Conservation (phyloP, 2,797 vertebrate species). For the Todus mexicanus region DNA sequence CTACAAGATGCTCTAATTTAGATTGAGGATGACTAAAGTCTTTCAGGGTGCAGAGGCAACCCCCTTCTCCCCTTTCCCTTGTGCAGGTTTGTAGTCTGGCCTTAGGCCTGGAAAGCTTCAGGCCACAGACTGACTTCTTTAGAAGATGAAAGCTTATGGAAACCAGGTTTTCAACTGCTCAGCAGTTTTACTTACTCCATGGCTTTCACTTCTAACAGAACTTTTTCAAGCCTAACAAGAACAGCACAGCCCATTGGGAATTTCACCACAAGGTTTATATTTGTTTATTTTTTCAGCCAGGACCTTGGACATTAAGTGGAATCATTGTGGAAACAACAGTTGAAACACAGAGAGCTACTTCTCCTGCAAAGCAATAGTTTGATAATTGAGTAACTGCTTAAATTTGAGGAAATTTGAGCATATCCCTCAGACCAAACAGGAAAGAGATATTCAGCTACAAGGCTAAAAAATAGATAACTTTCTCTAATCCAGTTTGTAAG, state of each 20-base stretch:
- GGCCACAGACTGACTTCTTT: background rate
- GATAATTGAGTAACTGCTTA: background rate
- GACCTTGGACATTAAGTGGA: background rate
- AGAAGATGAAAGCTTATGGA: background rate
- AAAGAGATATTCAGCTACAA: background rate
- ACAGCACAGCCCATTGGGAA: background rate
- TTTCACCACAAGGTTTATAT: background rate
- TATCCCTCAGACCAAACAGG: background rate
- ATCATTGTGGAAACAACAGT: background rate
- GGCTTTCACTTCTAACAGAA: background rate
- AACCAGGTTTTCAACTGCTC: background rate
- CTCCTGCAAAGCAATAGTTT: background rate
- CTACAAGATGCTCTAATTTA: background rate
- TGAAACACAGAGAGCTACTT: background rate
- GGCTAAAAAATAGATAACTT: background rate
- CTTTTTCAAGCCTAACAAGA: background rate
- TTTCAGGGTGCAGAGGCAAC: background rate
- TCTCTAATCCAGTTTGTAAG: background rate
- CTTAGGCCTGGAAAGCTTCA: background rate
- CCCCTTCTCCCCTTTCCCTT: background rate
- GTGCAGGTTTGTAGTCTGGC: background rate
- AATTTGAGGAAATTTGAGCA: background rate
- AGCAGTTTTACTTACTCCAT: background rate
- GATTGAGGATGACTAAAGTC: background rate
- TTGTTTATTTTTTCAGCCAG: background rate